These are phyloP conservation scores for Muntiacus muntjak DNA, from an alignment of 2,113 vertebrate species.

Conservation along the genomic window DNA sequence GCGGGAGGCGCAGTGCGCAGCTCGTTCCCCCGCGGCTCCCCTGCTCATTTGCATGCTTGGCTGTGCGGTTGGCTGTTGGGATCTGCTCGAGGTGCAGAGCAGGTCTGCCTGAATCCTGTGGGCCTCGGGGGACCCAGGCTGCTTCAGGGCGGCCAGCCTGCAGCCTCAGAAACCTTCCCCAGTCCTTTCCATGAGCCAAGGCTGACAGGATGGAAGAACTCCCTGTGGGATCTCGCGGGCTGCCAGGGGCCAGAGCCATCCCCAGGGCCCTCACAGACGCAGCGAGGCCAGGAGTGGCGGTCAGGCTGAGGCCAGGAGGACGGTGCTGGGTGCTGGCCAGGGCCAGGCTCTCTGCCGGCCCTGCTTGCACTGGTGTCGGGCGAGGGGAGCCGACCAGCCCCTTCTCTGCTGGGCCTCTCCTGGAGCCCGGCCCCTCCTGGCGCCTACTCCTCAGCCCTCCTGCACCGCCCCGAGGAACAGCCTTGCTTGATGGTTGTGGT, in stretches of 20 bases:
- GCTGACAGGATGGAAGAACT: too few relatives aligned
- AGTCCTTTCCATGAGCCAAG: not conserved
- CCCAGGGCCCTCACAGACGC: rapidly evolving
- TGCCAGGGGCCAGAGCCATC: not conserved
- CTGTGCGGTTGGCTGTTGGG: not conserved
- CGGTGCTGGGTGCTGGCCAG: rapidly evolving
- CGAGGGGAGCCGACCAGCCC: too few relatives aligned
- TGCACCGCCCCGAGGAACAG: not conserved
- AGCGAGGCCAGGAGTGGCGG: not conserved
- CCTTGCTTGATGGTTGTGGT: rapidly evolving
- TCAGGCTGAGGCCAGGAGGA: rapidly evolving
- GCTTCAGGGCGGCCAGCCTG: not conserved
- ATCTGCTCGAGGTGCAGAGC: not conserved
- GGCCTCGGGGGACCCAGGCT: too few relatives aligned
- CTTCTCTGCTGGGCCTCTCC: not conserved
- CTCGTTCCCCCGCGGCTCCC: rapidly evolving
- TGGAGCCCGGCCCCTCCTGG: not conserved
- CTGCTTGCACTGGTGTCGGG: rapidly evolving
- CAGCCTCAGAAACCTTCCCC: not conserved
- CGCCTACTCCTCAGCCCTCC: not conserved
- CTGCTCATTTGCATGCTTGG: not conserved
- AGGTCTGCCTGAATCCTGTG: rapidly evolving
- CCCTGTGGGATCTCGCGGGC: rapidly evolving
- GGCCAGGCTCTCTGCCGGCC: rapidly evolving
- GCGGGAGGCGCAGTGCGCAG: too few relatives aligned